Percentiles rank a stretch among this genome's conserved stretches.
Conservation (phyloP, 37 sponge, comb jelly and placozoan species). For the Bolinopsis microptera region DNA sequence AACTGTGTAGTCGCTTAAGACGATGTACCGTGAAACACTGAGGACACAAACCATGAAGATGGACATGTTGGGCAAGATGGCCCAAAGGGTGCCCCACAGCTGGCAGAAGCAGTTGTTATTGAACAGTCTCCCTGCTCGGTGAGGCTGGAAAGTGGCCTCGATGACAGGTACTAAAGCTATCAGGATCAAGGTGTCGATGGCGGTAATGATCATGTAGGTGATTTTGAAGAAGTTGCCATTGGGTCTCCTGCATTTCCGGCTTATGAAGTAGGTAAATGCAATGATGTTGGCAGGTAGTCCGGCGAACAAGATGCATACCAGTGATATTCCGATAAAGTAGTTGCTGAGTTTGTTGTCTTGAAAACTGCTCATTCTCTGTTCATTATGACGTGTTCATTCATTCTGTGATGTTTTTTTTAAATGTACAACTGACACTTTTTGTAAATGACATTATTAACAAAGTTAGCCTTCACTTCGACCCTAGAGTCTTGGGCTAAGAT, state of each 20-base stretch:
- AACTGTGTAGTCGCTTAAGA: background rate
- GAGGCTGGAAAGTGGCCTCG: background rate
- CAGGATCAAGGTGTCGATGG: background rate
- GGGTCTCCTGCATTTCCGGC: background rate
- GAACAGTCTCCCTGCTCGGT: background rate
- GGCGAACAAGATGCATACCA: background rate
- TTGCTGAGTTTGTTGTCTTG: background rate
- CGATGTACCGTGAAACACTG: background rate
- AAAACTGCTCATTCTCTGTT: too few relatives aligned
- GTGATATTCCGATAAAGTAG: background rate
- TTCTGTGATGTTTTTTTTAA: too few relatives aligned
- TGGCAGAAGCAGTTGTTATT: background rate
- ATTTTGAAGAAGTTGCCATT: background rate
- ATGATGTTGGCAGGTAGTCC: slow-evolving; percentile 63
- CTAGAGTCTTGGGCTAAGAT: too few relatives aligned
- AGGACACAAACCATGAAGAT: slow-evolving; percentile 21
- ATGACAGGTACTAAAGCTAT: background rate
- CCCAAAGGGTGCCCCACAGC: slow-evolving; percentile 1
- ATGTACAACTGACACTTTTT: too few relatives aligned
- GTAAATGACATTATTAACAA: too few relatives aligned
- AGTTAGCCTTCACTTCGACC: too few relatives aligned
- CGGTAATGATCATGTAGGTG: slow-evolving; percentile 21
- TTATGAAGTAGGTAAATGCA: slow-evolving; percentile 24
- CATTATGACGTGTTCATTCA: too few relatives aligned
- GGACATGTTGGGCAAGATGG: slow-evolving; percentile 34